phyloP scores from a whole-genome alignment of 2,888 invertebrate species.

The Nasonia oneida region DNA sequence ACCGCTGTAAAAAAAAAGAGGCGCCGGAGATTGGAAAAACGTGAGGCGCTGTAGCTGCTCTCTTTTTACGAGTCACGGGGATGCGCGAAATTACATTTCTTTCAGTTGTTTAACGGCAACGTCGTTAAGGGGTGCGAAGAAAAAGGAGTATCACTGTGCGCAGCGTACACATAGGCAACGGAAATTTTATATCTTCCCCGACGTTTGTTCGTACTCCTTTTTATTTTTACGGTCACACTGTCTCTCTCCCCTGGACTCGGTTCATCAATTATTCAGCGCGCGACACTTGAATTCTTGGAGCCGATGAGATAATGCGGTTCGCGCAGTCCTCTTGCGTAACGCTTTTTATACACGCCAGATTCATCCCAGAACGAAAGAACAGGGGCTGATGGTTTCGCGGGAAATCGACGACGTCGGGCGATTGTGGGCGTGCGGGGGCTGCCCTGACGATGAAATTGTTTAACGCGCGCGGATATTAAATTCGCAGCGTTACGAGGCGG shows the following conservation, averaged over 20 bases:
- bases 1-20: not conserved
- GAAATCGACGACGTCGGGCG: not conserved
- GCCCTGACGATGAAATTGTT: slow-evolving; percentile 8
- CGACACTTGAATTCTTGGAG: not conserved
- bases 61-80: slow-evolving; percentile 42
- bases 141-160: slow-evolving; percentile 1
- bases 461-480: not conserved
- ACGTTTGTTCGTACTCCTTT: not conserved
- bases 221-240: not conserved
- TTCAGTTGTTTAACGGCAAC: slow-evolving; percentile 50
- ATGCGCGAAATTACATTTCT: slow-evolving; percentile 58
- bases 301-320: not conserved
- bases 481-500: slow-evolving; percentile 4
- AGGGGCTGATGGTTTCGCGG: not conserved
- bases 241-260: not conserved
- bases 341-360: no score
- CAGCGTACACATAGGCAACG: not conserved
- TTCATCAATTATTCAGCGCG: slow-evolving; percentile 11
- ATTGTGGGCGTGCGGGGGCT: not conserved
- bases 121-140: slow-evolving; percentile 14
- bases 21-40: not conserved
- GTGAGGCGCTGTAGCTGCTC: not conserved
- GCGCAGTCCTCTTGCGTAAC: not conserved
- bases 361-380: no score
- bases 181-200: not conserved